Evolutionary conservation across 2,888 invertebrate species (phyloP).

Genomic region (Pollenia amentaria): DNA sequence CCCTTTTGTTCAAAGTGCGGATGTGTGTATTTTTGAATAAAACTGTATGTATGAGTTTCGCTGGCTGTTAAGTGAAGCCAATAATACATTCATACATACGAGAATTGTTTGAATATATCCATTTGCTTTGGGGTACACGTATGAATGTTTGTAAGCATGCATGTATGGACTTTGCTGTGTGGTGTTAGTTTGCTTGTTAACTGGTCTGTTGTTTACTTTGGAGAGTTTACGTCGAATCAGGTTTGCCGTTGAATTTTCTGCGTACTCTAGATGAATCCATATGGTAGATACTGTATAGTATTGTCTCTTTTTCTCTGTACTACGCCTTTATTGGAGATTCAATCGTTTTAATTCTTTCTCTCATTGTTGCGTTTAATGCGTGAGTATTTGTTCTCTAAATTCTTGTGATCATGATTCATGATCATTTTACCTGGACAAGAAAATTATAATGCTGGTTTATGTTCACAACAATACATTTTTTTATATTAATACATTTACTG

Average conservation of each 20-base stretch:
- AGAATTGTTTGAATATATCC: too few relatives aligned
- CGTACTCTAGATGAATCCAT: constrained; percentile 46
- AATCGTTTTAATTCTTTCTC: constrained; percentile 36
- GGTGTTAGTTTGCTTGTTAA: constrained; percentile 57
- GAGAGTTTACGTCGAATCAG: constrained; percentile 68
- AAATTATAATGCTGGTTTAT: not conserved
- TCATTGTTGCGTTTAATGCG: constrained; percentile 79
- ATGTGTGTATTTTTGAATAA: constrained; percentile 65
- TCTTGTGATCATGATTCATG: constrained; percentile 75
- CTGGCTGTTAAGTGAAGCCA: constrained; percentile 10
- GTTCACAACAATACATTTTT: too few relatives aligned
- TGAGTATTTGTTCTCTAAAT: constrained; percentile 78
- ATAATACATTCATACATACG: not conserved
- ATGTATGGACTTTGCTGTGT: constrained; percentile 17
- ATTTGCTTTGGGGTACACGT: not conserved
- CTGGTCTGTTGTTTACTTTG: constrained; percentile 66
- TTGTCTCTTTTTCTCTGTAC: constrained; percentile 52
- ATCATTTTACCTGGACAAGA: constrained; percentile 22
- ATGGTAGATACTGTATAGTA: not conserved
- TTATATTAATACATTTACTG: too few relatives aligned
- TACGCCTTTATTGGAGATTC: constrained; percentile 67
- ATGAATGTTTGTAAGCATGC: not conserved
- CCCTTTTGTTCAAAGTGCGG: constrained; percentile 77
- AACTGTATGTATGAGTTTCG: constrained; percentile 42
- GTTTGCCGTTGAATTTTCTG: constrained; percentile 70